These are phyloP conservation scores for Poecilus cupreus DNA, from an alignment of 2,888 invertebrate species.

Conservation along the genomic window DNA sequence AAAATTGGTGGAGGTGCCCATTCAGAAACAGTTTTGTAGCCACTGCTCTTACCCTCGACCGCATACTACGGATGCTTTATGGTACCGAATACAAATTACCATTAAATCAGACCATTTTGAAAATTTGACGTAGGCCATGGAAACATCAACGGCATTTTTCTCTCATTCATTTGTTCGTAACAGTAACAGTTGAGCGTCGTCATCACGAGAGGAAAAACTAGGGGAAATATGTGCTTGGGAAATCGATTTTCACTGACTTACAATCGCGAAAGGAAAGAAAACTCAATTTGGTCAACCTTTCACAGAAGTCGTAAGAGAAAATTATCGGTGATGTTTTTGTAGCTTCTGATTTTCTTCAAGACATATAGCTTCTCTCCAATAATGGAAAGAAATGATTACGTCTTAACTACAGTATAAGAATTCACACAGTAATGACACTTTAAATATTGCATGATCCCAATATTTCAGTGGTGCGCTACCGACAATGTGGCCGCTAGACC, in stretches of 20 bases:
- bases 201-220: not conserved
- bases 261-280: conserved; percentile 34
- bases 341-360: too few species aligned
- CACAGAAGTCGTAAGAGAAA: conserved; percentile 18
- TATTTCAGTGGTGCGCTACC: too few species aligned
- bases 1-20: too few species aligned
- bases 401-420: too few species aligned
- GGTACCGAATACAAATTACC: not conserved
- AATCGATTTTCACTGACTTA: conserved; percentile 27
- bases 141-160: not conserved
- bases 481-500: too few species aligned
- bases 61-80: not conserved
- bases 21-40: too few species aligned
- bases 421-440: too few species aligned
- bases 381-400: too few species aligned
- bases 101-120: not conserved
- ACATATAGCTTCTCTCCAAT: too few species aligned
- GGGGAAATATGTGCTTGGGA: not conserved
- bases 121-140: not conserved
- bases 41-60: not conserved
- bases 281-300: conserved; percentile 41
- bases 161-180: not conserved
- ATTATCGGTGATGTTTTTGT: conserved; percentile 16
- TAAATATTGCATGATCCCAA: too few species aligned
- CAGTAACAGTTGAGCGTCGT: conserved; percentile 15